Percentiles rank a stretch among this genome's conserved stretches.
Evolutionary conservation across 2,888 invertebrate species (phyloP).

Genomic region (Pheosia gnoma): DNA sequence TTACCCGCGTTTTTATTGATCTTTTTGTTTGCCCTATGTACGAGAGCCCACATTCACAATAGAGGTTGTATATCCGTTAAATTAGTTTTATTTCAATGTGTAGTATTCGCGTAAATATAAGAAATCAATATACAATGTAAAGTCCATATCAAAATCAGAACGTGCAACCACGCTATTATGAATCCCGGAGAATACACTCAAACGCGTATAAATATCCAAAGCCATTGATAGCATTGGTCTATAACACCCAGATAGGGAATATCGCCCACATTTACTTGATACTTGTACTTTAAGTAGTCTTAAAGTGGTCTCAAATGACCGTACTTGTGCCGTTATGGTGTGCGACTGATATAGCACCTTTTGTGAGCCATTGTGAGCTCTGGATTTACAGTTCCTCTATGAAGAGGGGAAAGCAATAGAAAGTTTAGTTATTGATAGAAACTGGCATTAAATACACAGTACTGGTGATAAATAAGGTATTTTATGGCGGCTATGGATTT

Average conservation of each 20-base stretch:
- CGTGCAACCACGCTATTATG: background rate
- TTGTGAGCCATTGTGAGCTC: background rate
- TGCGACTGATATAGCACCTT: background rate
- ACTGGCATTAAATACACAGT: background rate
- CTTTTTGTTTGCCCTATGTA: no score
- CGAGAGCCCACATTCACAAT: no score
- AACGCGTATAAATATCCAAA: background rate
- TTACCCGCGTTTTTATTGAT: no score
- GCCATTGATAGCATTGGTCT: background rate
- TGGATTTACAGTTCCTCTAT: background rate
- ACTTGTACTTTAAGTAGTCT: constrained; percentile 1
- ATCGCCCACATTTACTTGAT: constrained; percentile 1
- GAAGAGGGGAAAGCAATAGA: background rate
- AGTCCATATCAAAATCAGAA: background rate
- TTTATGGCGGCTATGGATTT: no score
- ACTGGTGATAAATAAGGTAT: background rate
- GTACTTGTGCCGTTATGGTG: background rate
- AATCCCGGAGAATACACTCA: background rate
- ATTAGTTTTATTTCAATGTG: no score
- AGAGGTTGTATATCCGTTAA: no score
- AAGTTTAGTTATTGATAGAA: background rate
- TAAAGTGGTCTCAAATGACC: background rate
- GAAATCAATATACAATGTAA: background rate
- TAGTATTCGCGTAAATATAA: no score
- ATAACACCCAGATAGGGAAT: background rate